These are phyloP conservation scores for Etia nguti DNA, from an alignment of 2,113 vertebrate species.

Conservation along the genomic window DNA sequence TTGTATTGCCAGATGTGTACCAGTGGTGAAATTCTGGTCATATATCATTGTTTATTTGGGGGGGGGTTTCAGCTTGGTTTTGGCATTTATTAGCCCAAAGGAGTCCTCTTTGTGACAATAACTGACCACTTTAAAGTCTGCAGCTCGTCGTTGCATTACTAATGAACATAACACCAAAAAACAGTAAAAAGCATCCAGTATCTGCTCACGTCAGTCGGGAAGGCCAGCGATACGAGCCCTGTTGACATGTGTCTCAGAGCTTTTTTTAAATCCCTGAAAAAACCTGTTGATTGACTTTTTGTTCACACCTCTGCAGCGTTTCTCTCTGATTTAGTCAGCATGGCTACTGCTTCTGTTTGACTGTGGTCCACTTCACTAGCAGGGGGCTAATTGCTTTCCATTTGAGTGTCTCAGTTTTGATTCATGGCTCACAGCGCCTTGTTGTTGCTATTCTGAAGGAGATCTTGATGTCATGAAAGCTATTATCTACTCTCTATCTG, in stretches of 20 bases:
- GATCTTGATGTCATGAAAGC: conserved; percentile 39
- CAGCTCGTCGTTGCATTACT: fast-evolving
- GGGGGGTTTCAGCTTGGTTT: background rate
- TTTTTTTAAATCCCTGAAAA: background rate
- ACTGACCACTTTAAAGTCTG: background rate
- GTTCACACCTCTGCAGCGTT: background rate
- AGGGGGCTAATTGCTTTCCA: conserved; percentile 41
- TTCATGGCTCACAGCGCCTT: conserved; percentile 4
- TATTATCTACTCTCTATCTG: conserved; percentile 46
- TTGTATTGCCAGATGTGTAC: background rate
- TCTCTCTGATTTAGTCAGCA: background rate
- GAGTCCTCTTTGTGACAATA: background rate
- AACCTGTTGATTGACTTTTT: background rate
- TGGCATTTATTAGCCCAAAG: background rate
- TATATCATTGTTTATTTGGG: background rate
- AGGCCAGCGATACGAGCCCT: background rate
- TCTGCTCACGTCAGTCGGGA: background rate
- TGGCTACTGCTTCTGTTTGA: background rate
- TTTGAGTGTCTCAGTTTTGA: conserved; percentile 30
- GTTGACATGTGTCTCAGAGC: background rate
- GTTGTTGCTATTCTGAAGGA: conserved; percentile 24
- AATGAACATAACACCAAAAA: background rate
- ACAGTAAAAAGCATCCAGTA: background rate
- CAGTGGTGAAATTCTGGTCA: background rate
- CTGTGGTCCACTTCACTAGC: conserved; percentile 31